phyloP scores from a whole-genome alignment of 2,113 vertebrate genomes.

The Anoura caudifer region DNA sequence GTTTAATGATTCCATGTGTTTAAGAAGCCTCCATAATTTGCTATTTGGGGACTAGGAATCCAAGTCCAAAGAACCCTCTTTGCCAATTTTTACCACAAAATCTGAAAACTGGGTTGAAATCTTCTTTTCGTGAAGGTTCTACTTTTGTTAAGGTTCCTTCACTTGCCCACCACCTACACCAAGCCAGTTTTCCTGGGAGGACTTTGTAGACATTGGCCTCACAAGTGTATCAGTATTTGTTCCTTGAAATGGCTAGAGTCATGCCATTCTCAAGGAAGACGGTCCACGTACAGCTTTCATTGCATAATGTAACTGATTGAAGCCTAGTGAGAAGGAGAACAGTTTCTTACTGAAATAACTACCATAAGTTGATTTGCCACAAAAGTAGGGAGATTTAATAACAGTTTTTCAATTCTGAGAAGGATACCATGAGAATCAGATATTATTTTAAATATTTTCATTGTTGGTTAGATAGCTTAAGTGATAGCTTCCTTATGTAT shows the following conservation, averaged over 20 bases:
- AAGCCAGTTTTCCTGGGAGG: background rate
- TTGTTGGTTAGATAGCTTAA: background rate
- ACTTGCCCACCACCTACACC: background rate
- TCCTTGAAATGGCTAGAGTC: background rate
- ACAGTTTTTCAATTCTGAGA: background rate
- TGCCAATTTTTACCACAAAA: background rate
- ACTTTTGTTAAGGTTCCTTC: background rate
- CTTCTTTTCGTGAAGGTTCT: background rate
- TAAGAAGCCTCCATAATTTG: background rate
- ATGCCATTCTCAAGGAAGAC: background rate
- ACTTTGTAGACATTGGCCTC: background rate
- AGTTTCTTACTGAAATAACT: background rate
- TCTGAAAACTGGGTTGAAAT: background rate
- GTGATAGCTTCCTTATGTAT: background rate
- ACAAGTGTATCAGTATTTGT: background rate
- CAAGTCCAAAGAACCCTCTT: background rate
- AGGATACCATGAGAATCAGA: background rate
- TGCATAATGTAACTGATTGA: background rate
- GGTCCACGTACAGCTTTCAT: background rate
- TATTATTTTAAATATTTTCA: background rate
- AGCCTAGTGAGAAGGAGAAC: background rate
- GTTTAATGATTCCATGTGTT: background rate
- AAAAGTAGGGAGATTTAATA: background rate
- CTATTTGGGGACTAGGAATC: background rate
- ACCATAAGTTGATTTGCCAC: background rate